Evolutionary conservation across 2,797 vertebrate genomes (phyloP), one percentile per base, ranked within the genome.

Genomic region (Hybognathus amarus): DNA sequence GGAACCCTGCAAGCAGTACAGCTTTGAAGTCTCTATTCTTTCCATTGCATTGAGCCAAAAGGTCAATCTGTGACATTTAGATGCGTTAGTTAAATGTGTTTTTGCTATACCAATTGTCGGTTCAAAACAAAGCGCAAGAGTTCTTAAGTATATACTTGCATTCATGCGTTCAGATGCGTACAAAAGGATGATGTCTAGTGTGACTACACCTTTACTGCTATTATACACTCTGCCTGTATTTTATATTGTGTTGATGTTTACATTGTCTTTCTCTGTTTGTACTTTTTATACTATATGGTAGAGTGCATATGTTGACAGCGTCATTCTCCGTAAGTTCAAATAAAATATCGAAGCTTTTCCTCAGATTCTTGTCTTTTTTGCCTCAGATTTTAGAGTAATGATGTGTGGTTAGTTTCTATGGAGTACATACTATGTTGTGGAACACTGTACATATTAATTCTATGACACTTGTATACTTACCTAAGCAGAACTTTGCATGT

Each of bases 201-300:
- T 64, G 70, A 66, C 45, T 20, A 11, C 36, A 85, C 89, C 87
- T 85, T 88, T 91, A 90, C 89, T 91, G 89, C 90, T 90, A 91
- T 83, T 75, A 89, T 84, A 82, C 92, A 90, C 87, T 61, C 38
- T 86, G 64, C 17, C 80, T 88, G 82, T 84, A 50, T 87, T 90
- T 89, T 89, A 87, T 92, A 91, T 91, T 87, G 85, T 91, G 87
- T 93, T 85, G 88, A 92, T 93, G 92, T 94, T 94, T 93, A 94
- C 91, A 91, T 91, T 92, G 90, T 86, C 85, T 84, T 85, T 81
- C 83, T 93, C n/a, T 92, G 91, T 94, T 95, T 95, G 93, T 95
- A 96, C 93, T 94, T 95, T 95, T 95, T 93, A 94, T 95, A 95
- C 93, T 89, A 91, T 93, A 92, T 92, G 91, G 93, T 93, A 93